Percentiles rank a stretch among this genome's conserved stretches.
phyloP scores from a whole-genome alignment of 2,888 invertebrate genomes.

The Leucoma salicis region DNA sequence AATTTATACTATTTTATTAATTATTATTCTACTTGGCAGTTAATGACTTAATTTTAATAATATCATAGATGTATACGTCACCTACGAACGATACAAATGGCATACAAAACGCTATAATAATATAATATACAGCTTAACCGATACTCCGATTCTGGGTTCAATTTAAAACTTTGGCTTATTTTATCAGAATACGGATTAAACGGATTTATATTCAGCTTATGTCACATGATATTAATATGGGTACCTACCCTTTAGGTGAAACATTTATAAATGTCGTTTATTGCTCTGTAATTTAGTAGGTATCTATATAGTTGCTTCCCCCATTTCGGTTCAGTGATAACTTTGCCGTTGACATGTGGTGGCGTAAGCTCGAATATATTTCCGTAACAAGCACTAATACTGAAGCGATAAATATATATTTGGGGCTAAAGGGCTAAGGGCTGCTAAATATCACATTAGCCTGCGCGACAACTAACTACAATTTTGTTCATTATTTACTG shows the following conservation, averaged over 20 bases:
- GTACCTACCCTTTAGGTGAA: too few relatives aligned
- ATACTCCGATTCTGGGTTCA: conserved; percentile 43
- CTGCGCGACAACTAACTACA: conserved; percentile 37
- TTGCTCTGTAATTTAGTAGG: too few relatives aligned
- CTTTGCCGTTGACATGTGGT: too few relatives aligned
- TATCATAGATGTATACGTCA: conserved; percentile 52
- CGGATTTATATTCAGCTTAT: conserved; percentile 25
- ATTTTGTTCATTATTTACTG: conserved; percentile 41
- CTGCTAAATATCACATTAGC: conserved; percentile 46
- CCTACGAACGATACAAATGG: conserved; percentile 62
- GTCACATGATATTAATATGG: conserved; percentile 1
- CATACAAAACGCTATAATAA: conserved; percentile 61
- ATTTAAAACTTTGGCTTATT: conserved; percentile 60
- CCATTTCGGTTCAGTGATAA: too few relatives aligned
- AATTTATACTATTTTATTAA: conserved; percentile 33
- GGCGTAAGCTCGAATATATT: conserved; percentile 21
- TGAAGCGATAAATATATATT: conserved; percentile 39
- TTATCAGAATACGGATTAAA: conserved; percentile 46
- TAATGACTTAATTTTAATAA: conserved; percentile 62
- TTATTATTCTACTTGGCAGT: conserved; percentile 67
- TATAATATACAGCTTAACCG: conserved; percentile 45
- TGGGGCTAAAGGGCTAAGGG: too few relatives aligned
- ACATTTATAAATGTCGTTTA: too few relatives aligned
- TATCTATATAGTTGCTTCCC: too few relatives aligned
- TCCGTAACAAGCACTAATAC: conserved; percentile 48